These are phyloP conservation scores for Sebastes fasciatus DNA, from an alignment of 2,113 vertebrate genomes.

Conservation along the genomic window DNA sequence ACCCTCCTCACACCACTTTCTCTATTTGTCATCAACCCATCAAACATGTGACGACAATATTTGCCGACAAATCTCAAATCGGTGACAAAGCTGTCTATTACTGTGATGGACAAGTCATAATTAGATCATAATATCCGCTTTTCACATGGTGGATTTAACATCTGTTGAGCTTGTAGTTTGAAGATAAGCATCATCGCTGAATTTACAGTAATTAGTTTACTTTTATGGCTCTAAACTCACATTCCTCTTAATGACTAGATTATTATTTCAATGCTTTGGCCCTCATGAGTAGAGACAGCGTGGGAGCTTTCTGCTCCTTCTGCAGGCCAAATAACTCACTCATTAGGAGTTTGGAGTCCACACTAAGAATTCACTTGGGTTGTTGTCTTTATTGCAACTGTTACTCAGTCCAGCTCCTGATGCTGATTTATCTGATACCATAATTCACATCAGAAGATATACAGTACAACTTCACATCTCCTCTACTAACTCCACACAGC, in stretches of 20 bases:
- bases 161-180: not conserved
- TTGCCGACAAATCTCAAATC: not conserved
- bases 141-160: not conserved
- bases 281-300: not conserved
- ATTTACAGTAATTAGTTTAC: constrained; percentile 26
- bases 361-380: not conserved
- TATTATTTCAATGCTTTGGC: constrained; percentile 14
- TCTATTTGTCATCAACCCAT: not conserved
- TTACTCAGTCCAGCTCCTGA: not conserved
- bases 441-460: not conserved
- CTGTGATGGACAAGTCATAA: not conserved
- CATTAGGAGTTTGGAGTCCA: not conserved
- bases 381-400: not conserved
- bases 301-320: constrained; percentile 1
- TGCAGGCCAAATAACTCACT: constrained; percentile 5
- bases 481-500: not conserved
- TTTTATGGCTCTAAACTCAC: not conserved
- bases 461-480: not conserved
- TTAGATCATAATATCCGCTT: not conserved
- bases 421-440: not conserved
- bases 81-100: not conserved
- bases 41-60: not conserved
- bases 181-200: not conserved
- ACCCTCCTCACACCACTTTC: not conserved
- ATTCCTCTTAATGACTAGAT: constrained; percentile 7